Evolutionary conservation across 2,113 vertebrate genomes (phyloP).

Genomic region (Tragelaphus scriptus): DNA sequence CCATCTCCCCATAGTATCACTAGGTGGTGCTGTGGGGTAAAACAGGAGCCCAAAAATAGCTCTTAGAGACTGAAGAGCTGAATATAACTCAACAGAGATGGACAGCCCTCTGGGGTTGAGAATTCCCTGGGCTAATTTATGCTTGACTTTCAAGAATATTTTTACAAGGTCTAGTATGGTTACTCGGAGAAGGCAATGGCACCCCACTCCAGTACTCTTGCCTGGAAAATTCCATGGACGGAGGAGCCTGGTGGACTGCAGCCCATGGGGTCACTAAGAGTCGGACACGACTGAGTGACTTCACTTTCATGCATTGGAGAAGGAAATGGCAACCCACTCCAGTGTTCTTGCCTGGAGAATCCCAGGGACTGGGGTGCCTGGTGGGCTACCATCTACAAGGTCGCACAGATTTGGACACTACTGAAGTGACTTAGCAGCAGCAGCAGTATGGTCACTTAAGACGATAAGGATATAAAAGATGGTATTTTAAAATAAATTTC

Average conservation of each 20-base stretch:
- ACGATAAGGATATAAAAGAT: background rate
- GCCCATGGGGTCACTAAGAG: too few relatives aligned
- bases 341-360: too few relatives aligned
- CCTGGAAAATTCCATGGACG: too few relatives aligned
- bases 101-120: background rate
- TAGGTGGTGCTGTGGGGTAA: constrained; percentile 52
- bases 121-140: background rate
- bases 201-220: too few relatives aligned
- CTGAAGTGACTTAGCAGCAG: too few relatives aligned
- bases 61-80: background rate
- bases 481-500: background rate
- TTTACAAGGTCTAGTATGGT: background rate
- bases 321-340: too few relatives aligned
- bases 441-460: background rate
- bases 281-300: too few relatives aligned
- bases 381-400: too few relatives aligned
- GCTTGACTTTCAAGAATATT: background rate
- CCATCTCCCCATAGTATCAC: background rate
- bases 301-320: too few relatives aligned
- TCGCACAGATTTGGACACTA: too few relatives aligned
- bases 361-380: too few relatives aligned
- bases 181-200: background rate
- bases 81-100: background rate
- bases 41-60: background rate
- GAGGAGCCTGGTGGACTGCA: too few relatives aligned